Base-by-base conservation (phyloP, 2,113 vertebrate genomes). In the Phaetusa simplex region DNA sequence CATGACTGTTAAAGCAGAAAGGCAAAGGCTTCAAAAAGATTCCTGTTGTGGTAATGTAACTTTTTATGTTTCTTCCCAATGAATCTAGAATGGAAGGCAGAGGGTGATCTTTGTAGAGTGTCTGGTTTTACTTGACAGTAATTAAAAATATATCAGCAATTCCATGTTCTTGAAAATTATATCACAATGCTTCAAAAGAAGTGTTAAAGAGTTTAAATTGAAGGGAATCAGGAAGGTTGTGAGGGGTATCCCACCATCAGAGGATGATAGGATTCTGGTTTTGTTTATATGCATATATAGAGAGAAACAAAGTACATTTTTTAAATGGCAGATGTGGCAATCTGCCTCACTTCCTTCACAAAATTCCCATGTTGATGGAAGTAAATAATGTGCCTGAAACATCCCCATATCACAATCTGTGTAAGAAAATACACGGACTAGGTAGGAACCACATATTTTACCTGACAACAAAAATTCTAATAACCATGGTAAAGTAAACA, bases 1-100 rank as follows among this genome's bases (percentile, higher is more conserved):
- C 94, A 95, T 92, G 95, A 97, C 98, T 98, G 97, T 98, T 98
- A 98, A 97, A 98, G 97, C 86, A 98, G 97, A 97, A 98, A 98
- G 97, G 98, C 98, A 98, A 98, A 98, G 95, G 96, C 98, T 98
- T 98, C 96, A 97, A 97, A 97, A 95, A 66, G 72, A 95, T 97
- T 94, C 76, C 95, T 97, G 88, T 97, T 86, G 77, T 86, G 81
- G 97, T 97, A 88, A 95, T 84, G 84, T 88, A 95, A 92, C 11
- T 96, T 96, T 95, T 96, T 73, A 55, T 89, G 45, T 89, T 91
- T 94, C 58, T 95, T 95, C 67, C 26, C 81, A 80, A 32, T 73
- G 58, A 93, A 66, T 93, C 58, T 77, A 26, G 80, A 87, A 71
- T 88, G 32, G 82, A 89, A 88, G 72, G 40, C 66, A 82, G 83